A percentile compares a stretch with the other conserved stretches of the same genome.
Conservation (phyloP, 2,113 vertebrate genomes). For the Tinamus guttatus region DNA sequence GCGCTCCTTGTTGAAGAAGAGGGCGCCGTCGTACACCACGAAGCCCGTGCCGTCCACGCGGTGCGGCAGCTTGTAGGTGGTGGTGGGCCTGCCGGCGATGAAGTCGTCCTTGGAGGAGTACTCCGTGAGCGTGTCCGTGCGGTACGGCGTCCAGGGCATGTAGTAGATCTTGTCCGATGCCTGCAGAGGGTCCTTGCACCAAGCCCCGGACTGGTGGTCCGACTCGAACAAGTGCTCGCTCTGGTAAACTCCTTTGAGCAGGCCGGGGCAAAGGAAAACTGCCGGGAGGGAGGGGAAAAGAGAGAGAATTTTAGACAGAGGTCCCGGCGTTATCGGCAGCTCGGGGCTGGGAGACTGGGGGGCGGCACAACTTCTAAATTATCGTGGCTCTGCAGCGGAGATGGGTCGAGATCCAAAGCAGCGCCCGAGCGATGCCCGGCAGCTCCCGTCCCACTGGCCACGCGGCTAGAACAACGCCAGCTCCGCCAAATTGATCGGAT, state of each 20-base stretch:
- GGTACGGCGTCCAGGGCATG: conserved; percentile 98
- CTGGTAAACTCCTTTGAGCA: conserved; percentile 96
- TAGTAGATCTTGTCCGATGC: conserved; percentile 99
- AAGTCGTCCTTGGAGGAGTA: conserved; percentile 99
- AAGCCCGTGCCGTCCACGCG: conserved; percentile 97
- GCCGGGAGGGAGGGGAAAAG: conserved; percentile 77
- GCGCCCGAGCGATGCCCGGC: conserved; percentile 5
- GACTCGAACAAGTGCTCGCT: conserved; percentile 98
- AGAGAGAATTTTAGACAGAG: conserved; percentile 79
- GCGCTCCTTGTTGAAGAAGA: conserved; percentile 99
- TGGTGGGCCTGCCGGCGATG: conserved; percentile 94
- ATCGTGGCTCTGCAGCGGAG: conserved; percentile 26
- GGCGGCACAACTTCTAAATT: neutral
- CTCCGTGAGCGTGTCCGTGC: conserved; percentile 94
- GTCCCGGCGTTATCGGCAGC: neutral
- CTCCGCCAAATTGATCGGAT: neutral
- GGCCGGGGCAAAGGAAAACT: conserved; percentile 99
- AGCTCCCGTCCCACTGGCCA: neutral
- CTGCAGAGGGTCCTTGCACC: conserved; percentile 99
- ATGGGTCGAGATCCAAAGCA: conserved; percentile 5
- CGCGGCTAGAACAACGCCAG: conserved; percentile 26
- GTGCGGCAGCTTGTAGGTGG: conserved; percentile 96
- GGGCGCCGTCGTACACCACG: conserved; percentile 95
- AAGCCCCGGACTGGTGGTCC: conserved; percentile 98
- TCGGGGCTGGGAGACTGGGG: neutral